Evolutionary conservation across 1,140 invertebrate species (phyloP), one percentile per base, ranked within the genome.

Genomic region (Drosophila saltans): DNA sequence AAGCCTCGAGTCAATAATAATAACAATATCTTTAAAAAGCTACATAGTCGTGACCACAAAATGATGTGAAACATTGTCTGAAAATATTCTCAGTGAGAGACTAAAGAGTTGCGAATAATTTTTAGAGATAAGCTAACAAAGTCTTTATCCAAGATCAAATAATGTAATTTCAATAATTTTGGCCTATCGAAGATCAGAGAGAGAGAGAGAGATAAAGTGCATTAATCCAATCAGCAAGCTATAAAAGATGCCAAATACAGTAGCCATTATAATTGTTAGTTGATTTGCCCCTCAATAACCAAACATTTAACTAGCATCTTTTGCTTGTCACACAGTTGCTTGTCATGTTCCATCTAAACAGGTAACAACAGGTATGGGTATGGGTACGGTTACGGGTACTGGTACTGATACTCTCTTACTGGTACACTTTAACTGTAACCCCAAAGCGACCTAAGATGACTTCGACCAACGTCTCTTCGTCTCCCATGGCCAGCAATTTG

Each of bases 401-500:
- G 11, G 33, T 36, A 36, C 33, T 36, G 4, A 7, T 36, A 36
- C 33, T 36, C 33, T 36, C 3, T 1, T 36, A 36, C 33, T 36
- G 3, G 4, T 36, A 36, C 6, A 36, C 3, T 36, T 2, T 5
- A 36, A 36, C 6, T 36, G 33, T 36, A 48, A 24, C 45, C 45
- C 21, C 45, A 26, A 48, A 48, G 45, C 24, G 21, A 52, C 45
- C 45, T 10, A 52, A 8, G 21, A 52, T 52, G 45, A 52, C 45
- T 52, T 9, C 45, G 21, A 48, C 45, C 6, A 21, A 21, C 24
- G 43, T 41, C 40, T 4, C 55, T 16, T 16, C 61, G 59, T 48
- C 72, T 41, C 52, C 28, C 55, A 57, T 30, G 58, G 66, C 66
- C 72, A 76, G 40, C 72, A 77, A 77, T 77, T 77, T 77, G 39